These are phyloP conservation scores for Agapetus fuscipes DNA, from an alignment of 2,888 invertebrate species.

Conservation along the genomic window DNA sequence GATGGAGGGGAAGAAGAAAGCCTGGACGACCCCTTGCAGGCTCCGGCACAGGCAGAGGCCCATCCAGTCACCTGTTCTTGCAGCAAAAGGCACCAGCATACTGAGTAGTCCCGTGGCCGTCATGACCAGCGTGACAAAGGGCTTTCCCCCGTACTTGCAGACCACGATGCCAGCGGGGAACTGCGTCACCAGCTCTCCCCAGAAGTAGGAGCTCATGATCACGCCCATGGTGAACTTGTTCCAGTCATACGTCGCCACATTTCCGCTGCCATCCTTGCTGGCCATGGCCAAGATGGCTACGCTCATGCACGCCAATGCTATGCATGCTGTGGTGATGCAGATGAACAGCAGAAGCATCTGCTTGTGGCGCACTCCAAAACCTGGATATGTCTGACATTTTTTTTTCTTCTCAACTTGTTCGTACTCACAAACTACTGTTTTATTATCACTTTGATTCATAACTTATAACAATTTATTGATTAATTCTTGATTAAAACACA, in stretches of 20 bases:
- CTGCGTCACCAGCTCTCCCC: constrained; percentile 54
- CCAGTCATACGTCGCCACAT: constrained; percentile 54
- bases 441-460: too few species aligned
- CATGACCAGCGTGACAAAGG: constrained; percentile 48
- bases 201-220: constrained; percentile 56
- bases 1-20: constrained; percentile 59
- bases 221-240: constrained; percentile 41
- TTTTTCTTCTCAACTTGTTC: too few species aligned
- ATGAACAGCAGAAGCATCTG: constrained; percentile 45
- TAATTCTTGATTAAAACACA: too few species aligned
- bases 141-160: constrained; percentile 61
- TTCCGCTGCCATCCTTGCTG: too few species aligned
- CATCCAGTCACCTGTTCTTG: constrained; percentile 41
- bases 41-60: constrained; percentile 57
- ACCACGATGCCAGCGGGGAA: constrained; percentile 54
- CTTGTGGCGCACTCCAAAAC: constrained; percentile 42
- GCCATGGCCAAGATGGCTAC: constrained; percentile 45
- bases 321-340: constrained; percentile 40
- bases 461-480: too few species aligned
- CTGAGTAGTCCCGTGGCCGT: constrained; percentile 22
- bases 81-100: neutral
- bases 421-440: too few species aligned
- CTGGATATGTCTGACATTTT: too few species aligned
- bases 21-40: constrained; percentile 65
- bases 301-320: constrained; percentile 45